Evolutionary conservation across 2,113 vertebrate species (phyloP), one percentile per base, ranked within the genome.

Genomic region (Choloepus hoffmanni): DNA sequence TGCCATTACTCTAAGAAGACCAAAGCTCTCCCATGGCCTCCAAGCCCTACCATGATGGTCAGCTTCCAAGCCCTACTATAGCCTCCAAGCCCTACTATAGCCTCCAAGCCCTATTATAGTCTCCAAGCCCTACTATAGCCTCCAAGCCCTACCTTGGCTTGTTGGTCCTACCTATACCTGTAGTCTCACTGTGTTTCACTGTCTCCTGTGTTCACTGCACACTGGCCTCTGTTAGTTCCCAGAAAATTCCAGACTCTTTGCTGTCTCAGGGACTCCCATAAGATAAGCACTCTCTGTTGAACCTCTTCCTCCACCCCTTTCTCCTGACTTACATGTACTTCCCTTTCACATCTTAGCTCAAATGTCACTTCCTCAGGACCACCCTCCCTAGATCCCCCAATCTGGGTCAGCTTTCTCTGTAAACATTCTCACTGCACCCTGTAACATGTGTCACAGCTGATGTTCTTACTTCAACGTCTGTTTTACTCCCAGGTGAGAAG

Each of bases 381-480:
- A 48, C 5, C 13, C 74, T 74, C 10, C 55, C 26, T 10, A 2
- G 16, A 30, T 16, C 1, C 24, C 45, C 68, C 1, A 5, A 16
- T 7, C 74, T 62, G 36, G 45, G 60, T 2, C n/a, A 1, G 9
- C 24, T 77, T 2, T 48, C 40, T 82, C 68, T 63, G 16, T 9
- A 18, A 24, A 21, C 11, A 28, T n/a, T 48, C 28, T 26, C 4
- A 0, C 12, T 0, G 0, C 0, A 13, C 23, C 30, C 9, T 33
- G 3, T 1, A 4, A 8, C 43, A 19, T 0, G 0, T 0, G 0
- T 67, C 53, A 40, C 36, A 4, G 36, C 73, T 16, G 65, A 14
- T 26, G 60, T 45, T n/a, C 2, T 48, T 36, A 45, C 9, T 48
- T 50, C 45, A 1, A 0, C n/a, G 53, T 30, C 9, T 33, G 23